Conservation (phyloP, 1,140 invertebrate genomes). For the Drosophila kepulauana region DNA sequence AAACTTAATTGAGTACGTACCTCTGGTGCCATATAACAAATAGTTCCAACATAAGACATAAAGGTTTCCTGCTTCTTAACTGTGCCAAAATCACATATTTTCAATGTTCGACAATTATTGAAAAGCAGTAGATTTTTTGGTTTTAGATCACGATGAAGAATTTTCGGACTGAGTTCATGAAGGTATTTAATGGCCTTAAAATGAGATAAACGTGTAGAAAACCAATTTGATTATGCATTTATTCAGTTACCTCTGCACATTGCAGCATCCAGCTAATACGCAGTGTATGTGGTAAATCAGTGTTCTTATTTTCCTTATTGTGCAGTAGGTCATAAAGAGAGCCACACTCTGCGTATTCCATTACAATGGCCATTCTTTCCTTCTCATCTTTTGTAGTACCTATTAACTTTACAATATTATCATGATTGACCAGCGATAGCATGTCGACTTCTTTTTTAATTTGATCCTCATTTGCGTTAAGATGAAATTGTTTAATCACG, state of each 20-base stretch:
- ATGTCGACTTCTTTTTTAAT: no score
- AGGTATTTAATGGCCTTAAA: slow-evolving; percentile 11
- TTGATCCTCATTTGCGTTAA: no score
- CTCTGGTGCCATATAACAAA: slow-evolving; percentile 10
- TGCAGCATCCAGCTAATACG: slow-evolving; percentile 9
- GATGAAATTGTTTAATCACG: no score
- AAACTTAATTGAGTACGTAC: background rate
- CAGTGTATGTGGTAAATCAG: no score
- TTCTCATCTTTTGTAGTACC: no score
- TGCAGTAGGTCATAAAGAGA: no score
- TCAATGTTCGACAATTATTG: background rate
- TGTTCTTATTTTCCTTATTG: no score
- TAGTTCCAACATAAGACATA: background rate
- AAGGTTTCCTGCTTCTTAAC: background rate
- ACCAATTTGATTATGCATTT: background rate
- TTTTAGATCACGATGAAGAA: slow-evolving; percentile 20
- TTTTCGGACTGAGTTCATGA: background rate
- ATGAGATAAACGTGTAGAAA: background rate
- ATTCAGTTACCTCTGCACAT: slow-evolving; percentile 1
- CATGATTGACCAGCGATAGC: no score
- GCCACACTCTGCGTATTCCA: no score
- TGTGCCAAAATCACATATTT: slow-evolving; percentile 22
- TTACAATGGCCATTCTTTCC: no score
- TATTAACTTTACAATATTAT: no score
- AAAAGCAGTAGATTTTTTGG: slow-evolving; percentile 3